Evolutionary conservation across 2,113 vertebrate species (phyloP).

Genomic region (Phylloscopus trochilus): DNA sequence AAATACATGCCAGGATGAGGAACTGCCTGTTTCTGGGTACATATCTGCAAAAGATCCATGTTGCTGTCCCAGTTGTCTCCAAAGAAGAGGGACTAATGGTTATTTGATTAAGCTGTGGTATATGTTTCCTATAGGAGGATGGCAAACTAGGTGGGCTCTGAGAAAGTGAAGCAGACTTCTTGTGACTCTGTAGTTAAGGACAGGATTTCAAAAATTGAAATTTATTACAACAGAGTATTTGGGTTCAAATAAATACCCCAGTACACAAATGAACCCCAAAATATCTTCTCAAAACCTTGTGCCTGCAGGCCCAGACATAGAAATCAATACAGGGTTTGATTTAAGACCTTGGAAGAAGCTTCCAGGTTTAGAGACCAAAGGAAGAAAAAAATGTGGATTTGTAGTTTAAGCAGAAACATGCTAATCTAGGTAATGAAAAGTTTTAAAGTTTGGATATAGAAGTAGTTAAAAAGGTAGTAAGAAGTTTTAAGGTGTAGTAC

Average conservation of each 20-base stretch:
- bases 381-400: not conserved
- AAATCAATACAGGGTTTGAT: not conserved
- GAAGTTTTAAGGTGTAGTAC: not conserved
- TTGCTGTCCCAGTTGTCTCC: not conserved
- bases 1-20: not conserved
- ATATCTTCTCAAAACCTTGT: not conserved
- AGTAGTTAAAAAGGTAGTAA: not conserved
- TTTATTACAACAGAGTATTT: not conserved
- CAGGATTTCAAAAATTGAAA: not conserved
- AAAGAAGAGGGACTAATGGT: not conserved
- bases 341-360: not conserved
- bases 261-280: not conserved
- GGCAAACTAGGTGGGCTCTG: not conserved
- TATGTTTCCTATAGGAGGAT: not conserved
- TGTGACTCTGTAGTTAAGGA: not conserved
- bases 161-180: not conserved
- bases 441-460: not conserved
- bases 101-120: not conserved
- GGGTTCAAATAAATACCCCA: not conserved
- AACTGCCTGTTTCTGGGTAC: not conserved
- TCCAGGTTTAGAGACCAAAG: not conserved
- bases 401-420: not conserved
- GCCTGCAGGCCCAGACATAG: not conserved
- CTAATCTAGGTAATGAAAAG: not conserved
- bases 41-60: rapidly evolving